A percentile compares a stretch with the other conserved stretches of the same genome.
These are phyloP conservation scores for Trichosurus vulpecula DNA, from an alignment of 2,797 vertebrate species.

Conservation along the genomic window DNA sequence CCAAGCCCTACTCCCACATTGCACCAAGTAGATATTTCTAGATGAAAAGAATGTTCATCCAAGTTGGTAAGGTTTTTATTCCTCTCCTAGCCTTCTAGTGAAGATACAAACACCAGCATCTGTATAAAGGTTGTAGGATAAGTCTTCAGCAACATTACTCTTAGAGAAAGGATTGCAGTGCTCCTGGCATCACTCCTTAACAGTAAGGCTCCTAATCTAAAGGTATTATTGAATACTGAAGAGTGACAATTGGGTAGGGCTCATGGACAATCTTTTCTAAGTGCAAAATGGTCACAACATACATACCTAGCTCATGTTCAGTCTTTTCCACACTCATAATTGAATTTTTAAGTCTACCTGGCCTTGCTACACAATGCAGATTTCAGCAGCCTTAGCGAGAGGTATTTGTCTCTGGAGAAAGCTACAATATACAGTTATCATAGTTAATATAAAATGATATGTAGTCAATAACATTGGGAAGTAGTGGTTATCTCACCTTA, in stretches of 20 bases:
- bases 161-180: not conserved
- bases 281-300: not conserved
- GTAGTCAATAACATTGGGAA: not conserved
- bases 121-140: not conserved
- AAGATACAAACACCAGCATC: not conserved
- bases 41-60: not conserved
- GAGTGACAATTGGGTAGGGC: not conserved
- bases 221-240: not conserved
- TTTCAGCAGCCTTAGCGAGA: not conserved
- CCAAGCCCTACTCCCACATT: not conserved
- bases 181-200: not conserved
- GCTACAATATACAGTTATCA: not conserved
- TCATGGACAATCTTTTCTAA: not conserved
- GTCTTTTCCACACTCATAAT: not conserved
- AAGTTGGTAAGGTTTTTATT: not conserved
- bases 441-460: not conserved
- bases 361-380: not conserved
- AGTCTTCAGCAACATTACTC: not conserved
- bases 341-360: not conserved
- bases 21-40: not conserved
- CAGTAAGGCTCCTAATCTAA: not conserved
- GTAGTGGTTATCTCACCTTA: not conserved
- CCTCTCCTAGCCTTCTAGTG: not conserved
- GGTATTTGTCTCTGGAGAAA: not conserved
- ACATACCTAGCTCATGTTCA: not conserved